Base-by-base conservation (phyloP, 2,888 invertebrate genomes). In the Drosophila borealis region DNA sequence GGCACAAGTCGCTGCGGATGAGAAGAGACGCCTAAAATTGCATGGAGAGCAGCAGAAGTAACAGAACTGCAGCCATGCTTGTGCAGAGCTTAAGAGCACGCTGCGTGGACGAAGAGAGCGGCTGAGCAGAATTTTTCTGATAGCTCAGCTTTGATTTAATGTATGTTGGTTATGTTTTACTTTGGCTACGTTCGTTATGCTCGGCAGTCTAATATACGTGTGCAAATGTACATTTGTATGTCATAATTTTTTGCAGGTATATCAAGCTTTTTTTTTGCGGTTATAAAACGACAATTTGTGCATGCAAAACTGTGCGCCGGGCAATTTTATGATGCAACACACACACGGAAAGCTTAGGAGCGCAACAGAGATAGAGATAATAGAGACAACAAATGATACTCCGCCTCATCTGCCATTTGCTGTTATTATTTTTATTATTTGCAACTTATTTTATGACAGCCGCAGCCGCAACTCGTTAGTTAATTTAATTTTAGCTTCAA, bases 211-310 rank as follows among this genome's bases (percentile, higher is more conserved):
- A 50, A 39, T 25, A 25, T n/a, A 21, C 17, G 6, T 41, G 17
- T 39, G n/a, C 17, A 17, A 17, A 17, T 17, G 17, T 17, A 17
- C 19, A 41, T 46, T 19, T 45, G 13, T 10, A 25, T 56, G 50
- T 57, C 49, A 53, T 68, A 60, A 36, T 34, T 17, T 65, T 29
- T 19, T 19, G 44, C 42, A 29, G 62, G 44, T 25, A 48, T 68
- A 48, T 68, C 37, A 44, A 49, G 29, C 34, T 51, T 53, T 50
- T 44, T 44, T 41, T n/a, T 56, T 42, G 39, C 49, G 57, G 46
- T 84, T 77, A 79, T 79, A 69, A 84, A 84, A 81, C 80, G 45
- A 74, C 71, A 77, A 70, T 80, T 84, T 81, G 60, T 74, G 81
- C 80, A 81, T 84, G 85, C 85, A 78, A 77, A 77, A 81, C 67